Base-by-base conservation (phyloP, 2,888 invertebrate genomes). In the Plebejus anna region DNA sequence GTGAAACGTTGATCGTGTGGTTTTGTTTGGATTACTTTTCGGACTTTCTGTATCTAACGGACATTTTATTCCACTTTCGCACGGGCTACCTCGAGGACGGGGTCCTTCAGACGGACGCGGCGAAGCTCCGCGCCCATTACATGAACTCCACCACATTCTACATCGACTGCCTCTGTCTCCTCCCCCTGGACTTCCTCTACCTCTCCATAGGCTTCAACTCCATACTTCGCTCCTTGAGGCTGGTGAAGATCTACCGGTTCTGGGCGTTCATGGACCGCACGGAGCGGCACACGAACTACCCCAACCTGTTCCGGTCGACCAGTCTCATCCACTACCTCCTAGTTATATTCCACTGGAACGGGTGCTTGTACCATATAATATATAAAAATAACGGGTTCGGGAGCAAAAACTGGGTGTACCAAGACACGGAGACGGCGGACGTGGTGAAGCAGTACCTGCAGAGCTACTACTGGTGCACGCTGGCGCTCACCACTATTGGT, bases 281-380 rank as follows among this genome's bases (percentile, higher is more conserved):
- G 78, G 99, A 99, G 92, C 96, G 99, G 81, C 99, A 99, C 90
- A 99, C 99, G 84, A 99, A 99, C 95, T 99, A 99, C 95, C 99
- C 99, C 81, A 99, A 99, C 95, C 95, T 99, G 86, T 98, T 98
- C 95, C 96, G 97, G 88, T 97, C 98, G 85, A 97, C 97, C 85
- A 97, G 97, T 92, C 95, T 98, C 90, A 97, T 98, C 93, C 98
- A 99, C 95, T 98, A 98, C 95, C 96, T 99, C 88, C 95, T 99
- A 94, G 98, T 98, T 94, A 98, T 99, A 94, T 99, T 99, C 95
- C 99, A 99, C 95, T 99, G 99, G 99, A 99, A 99, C 94, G 99
- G 99, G 88, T 99, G 99, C 95, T 95, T 99, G 92, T 99, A 98
- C 95, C 98, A 98, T 95, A 97, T 99, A 90, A 98, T 98, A 90